Percentiles rank a stretch among this genome's conserved stretches.
These are phyloP conservation scores for Capreolus pygargus DNA, from an alignment of 2,113 vertebrate species.

Conservation along the genomic window DNA sequence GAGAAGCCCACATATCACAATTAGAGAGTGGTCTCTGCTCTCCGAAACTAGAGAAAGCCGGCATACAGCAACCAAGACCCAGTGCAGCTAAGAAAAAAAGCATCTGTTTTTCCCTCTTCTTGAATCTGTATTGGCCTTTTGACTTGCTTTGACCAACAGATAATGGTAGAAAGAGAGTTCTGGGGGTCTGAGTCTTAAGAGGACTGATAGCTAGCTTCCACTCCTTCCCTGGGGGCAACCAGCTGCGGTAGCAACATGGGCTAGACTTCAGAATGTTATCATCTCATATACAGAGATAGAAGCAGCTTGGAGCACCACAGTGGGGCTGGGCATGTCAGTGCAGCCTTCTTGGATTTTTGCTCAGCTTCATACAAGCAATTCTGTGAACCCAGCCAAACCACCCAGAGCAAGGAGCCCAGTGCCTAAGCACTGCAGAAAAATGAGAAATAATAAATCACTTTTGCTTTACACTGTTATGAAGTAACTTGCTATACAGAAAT, in stretches of 20 bases:
- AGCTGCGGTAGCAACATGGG: neutral
- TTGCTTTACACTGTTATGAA: neutral
- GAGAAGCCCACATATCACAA: neutral
- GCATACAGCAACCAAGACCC: neutral
- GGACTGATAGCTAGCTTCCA: neutral
- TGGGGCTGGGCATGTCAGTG: neutral
- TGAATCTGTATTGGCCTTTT: neutral
- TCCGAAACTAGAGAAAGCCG: neutral
- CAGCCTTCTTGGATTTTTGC: neutral
- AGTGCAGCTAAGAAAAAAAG: neutral
- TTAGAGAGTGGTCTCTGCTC: neutral
- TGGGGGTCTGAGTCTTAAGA: neutral
- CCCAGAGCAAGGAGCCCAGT: neutral
- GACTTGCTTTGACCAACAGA: neutral
- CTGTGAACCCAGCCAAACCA: neutral
- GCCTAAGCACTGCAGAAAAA: neutral
- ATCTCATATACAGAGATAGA: neutral
- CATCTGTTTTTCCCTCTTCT: neutral
- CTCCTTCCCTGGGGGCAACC: neutral
- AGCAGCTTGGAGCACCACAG: neutral
- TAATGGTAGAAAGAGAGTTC: neutral
- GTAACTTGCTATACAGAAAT: neutral
- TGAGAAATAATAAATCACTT: neutral
- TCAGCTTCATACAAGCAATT: neutral
- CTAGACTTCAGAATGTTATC: neutral